Conservation (phyloP, 2,113 vertebrate species). For the Zeus faber region DNA sequence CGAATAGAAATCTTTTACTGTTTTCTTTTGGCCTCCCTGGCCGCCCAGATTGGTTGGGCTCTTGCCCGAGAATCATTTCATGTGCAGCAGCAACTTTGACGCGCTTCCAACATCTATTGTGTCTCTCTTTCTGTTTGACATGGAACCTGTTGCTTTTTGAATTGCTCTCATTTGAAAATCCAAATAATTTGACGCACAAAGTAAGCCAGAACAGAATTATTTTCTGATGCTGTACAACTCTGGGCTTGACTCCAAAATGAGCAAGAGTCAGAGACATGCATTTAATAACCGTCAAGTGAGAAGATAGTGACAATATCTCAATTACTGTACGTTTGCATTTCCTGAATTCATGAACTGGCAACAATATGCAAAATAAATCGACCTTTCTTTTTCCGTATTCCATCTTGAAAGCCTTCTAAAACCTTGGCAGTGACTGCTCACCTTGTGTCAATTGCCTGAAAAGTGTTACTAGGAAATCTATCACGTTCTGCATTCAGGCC, state of each 20-base stretch:
- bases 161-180: not conserved
- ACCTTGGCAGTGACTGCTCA: too few relatives aligned
- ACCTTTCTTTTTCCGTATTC: not conserved
- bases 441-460: too few relatives aligned
- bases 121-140: too few relatives aligned
- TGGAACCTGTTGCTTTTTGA: not conserved
- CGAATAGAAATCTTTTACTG: not conserved
- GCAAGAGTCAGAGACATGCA: slow-evolving; percentile 26
- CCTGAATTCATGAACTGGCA: too few relatives aligned
- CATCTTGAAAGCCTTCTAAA: too few relatives aligned
- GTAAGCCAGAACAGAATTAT: not conserved
- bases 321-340: too few relatives aligned
- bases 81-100: not conserved
- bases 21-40: not conserved
- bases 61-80: not conserved
- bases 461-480: too few relatives aligned
- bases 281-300: not conserved
- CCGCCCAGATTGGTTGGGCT: not conserved
- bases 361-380: not conserved
- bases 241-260: not conserved
- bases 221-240: not conserved
- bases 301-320: not conserved
- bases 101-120: too few relatives aligned
- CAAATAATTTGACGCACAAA: not conserved
- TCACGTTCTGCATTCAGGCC: not conserved